Percentiles rank a stretch among this genome's conserved stretches.
These are phyloP conservation scores for Natrix natrix DNA, from an alignment of 2,797 vertebrate species.

Conservation along the genomic window DNA sequence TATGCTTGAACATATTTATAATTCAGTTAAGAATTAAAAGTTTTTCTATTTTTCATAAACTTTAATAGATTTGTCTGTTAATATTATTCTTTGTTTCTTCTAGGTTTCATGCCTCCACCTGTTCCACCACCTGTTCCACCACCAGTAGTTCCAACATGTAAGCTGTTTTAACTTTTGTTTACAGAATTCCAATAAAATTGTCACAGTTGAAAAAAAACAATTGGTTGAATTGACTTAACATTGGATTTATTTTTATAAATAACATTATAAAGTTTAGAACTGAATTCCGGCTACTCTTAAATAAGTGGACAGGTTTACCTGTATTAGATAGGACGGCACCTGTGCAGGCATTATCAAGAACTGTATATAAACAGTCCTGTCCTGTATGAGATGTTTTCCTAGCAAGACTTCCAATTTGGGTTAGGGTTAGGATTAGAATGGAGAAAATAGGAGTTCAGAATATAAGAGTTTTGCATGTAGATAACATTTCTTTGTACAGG, in stretches of 20 bases:
- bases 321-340: background rate
- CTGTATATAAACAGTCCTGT: background rate
- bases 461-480: background rate
- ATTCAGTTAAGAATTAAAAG: background rate
- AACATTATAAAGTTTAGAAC: background rate
- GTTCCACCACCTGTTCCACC: conserved; percentile 81
- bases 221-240: background rate
- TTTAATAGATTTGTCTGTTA: conserved; percentile 1
- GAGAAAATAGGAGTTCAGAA: background rate
- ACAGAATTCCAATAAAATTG: background rate
- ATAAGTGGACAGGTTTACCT: background rate
- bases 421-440: background rate
- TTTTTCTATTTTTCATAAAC: background rate
- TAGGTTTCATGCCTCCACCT: conserved; percentile 91
- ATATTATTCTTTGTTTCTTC: background rate
- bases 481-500: background rate
- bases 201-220: background rate
- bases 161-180: conserved; percentile 50
- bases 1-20: background rate
- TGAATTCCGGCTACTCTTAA: background rate
- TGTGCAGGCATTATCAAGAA: background rate
- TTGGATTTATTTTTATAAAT: background rate
- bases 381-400: background rate
- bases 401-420: background rate
- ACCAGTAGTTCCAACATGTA: conserved; percentile 75